Evolutionary conservation across 2,888 invertebrate genomes (phyloP).

Genomic region (Bellardia pandia): DNA sequence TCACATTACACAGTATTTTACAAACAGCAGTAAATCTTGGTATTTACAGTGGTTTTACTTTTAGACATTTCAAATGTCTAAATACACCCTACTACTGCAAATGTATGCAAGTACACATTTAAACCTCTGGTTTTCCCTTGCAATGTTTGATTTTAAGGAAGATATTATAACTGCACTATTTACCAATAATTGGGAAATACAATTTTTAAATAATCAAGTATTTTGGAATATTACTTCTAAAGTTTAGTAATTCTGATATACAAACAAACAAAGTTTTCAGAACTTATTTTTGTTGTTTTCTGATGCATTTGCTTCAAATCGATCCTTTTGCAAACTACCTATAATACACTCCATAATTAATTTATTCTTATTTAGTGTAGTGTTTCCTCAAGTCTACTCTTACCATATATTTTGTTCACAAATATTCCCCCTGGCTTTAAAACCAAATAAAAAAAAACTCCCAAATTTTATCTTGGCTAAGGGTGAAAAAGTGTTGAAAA

Average conservation of each 20-base stretch:
- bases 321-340: too few relatives aligned
- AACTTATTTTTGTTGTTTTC: too few relatives aligned
- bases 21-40: slow-evolving; percentile 55
- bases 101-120: background rate
- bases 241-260: too few relatives aligned
- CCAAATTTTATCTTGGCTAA: slow-evolving; percentile 15
- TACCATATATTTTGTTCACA: background rate
- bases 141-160: too few relatives aligned
- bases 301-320: too few relatives aligned
- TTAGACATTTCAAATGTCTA: background rate
- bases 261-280: too few relatives aligned
- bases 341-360: too few relatives aligned
- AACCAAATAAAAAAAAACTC: background rate
- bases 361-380: background rate
- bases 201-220: too few relatives aligned
- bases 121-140: too few relatives aligned
- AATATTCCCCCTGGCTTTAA: background rate
- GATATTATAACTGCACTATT: too few relatives aligned
- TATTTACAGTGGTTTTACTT: slow-evolving; percentile 42
- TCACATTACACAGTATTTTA: slow-evolving; percentile 44
- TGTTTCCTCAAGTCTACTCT: background rate
- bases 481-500: slow-evolving; percentile 63
- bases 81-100: slow-evolving; percentile 26
- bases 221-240: too few relatives aligned
- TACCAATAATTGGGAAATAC: too few relatives aligned